phyloP scores from a whole-genome alignment of 1,140 invertebrate genomes.

The Anoplolepis gracilipes region DNA sequence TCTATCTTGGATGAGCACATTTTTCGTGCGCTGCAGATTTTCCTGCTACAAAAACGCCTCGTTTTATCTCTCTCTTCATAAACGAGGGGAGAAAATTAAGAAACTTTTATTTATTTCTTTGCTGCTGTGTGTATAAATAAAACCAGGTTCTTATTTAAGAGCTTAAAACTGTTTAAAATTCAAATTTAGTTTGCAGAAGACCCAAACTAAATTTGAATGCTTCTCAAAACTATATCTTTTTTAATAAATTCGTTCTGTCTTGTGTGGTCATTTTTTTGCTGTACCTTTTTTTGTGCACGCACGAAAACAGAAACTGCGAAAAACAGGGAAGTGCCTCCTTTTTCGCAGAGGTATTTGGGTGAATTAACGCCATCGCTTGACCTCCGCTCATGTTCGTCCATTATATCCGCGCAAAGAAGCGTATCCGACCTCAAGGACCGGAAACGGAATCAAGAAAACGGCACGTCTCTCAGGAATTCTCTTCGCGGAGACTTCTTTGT shows the following conservation, averaged over 20 bases:
- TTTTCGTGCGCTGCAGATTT: conserved; percentile 53
- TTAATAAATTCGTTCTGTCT: neutral
- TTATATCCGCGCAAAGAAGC: conserved; percentile 21
- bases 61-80: conserved; percentile 1
- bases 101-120: conserved; percentile 29
- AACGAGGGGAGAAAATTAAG: conserved; percentile 44
- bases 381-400: neutral
- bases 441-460: conserved; percentile 50
- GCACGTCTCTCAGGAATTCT: conserved; percentile 36
- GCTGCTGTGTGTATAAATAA: conserved; percentile 8
- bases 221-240: neutral
- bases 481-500: conserved; percentile 2
- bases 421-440: conserved; percentile 1
- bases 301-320: neutral
- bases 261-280: neutral
- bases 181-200: neutral
- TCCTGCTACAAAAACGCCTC: neutral
- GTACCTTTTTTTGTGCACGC: neutral
- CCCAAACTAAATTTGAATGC: neutral
- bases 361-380: conserved; percentile 37
- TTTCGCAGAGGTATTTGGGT: neutral
- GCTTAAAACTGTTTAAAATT: neutral
- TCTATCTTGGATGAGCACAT: conserved; percentile 52
- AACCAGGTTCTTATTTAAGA: neutral
- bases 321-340: conserved; percentile 21